Evolutionary conservation across 2,888 invertebrate species (phyloP), one percentile per base, ranked within the genome.

Genomic region (Polydrusus pterygomalis): DNA sequence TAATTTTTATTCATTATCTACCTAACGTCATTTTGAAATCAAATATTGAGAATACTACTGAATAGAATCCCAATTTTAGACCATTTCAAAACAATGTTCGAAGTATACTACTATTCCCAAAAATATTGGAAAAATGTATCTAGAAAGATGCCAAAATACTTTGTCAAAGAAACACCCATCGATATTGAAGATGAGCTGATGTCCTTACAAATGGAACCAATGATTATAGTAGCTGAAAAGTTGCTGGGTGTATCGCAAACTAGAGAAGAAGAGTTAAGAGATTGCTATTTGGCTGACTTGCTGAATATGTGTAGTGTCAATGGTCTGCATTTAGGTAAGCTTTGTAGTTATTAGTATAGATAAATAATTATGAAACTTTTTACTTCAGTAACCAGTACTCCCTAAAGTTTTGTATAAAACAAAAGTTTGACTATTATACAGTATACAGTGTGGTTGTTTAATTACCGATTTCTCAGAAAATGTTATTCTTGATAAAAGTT

Each of bases 101-200:
- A 78, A 30, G 20, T 78, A 17, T 78, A 70, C 45, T 75, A 73
- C 34, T 73, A 75, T 20, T 70, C 73, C 9, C 78, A 74, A 70
- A 75, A 73, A 54, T 78, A 78, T 38, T 78, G 78, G 75, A 78
- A 78, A 60, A 67, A 62, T 25, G 78, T 78, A 40, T 75, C 56
- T 40, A 64, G 75, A 40, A 75, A 70, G 62, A 78, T 78, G 78
- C 78, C 78, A 0, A 72, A 75, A 43, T 78, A 78, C 62, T 78
- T 75, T 47, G 45, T 75, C 1, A 78, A 75, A 73, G 78, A 63
- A 40, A 75, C 69, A 45, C 60, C 73, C 1, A 60, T 78, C 6
- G 75, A 78, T 63, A 75, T 78, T 20, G 78, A 78, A 62, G 70
- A 78, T 65, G 75, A 78, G 34, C 56, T 78, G 2, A 73, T 78